A percentile compares a stretch with the other conserved stretches of the same genome.
These are phyloP conservation scores for Menidia menidia DNA, from an alignment of 2,797 vertebrate genomes.

Conservation along the genomic window DNA sequence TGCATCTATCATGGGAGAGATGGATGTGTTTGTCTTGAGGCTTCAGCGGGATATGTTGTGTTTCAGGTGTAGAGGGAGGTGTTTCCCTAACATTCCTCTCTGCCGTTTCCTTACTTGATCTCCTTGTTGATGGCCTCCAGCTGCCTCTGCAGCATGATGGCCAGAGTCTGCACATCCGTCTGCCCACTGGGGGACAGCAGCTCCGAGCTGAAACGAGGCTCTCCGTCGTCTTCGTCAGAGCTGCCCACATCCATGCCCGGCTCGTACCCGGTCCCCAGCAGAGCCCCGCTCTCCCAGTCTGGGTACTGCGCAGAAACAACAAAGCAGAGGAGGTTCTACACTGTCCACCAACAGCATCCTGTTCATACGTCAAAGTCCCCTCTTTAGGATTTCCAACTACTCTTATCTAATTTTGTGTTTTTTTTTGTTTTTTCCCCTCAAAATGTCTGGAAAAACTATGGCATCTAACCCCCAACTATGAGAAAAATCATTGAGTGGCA, in stretches of 20 bases:
- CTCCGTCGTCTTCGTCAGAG: conserved; percentile 85
- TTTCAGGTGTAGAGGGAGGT: conserved; percentile 10
- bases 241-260: conserved; percentile 76
- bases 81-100: not conserved
- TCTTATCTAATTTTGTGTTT: no score
- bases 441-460: no score
- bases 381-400: no score
- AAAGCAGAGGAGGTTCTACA: not conserved
- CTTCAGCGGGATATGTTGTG: conserved; percentile 9
- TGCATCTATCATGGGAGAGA: not conserved
- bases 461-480: no score
- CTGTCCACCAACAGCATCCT: not conserved
- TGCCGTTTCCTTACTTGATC: conserved; percentile 85
- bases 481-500: no score
- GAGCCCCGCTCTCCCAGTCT: conserved; percentile 84
- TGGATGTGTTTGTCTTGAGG: conserved; percentile 16
- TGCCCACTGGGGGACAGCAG: conserved; percentile 89
- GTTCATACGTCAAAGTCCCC: no score
- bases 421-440: no score
- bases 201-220: conserved; percentile 82
- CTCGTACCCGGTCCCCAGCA: conserved; percentile 78
- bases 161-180: conserved; percentile 90
- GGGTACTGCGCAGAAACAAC: conserved; percentile 69
- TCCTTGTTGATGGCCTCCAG: conserved; percentile 93
- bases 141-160: conserved; percentile 92